Conservation (phyloP, 2,797 vertebrate species). For the Bradypodion ventrale region DNA sequence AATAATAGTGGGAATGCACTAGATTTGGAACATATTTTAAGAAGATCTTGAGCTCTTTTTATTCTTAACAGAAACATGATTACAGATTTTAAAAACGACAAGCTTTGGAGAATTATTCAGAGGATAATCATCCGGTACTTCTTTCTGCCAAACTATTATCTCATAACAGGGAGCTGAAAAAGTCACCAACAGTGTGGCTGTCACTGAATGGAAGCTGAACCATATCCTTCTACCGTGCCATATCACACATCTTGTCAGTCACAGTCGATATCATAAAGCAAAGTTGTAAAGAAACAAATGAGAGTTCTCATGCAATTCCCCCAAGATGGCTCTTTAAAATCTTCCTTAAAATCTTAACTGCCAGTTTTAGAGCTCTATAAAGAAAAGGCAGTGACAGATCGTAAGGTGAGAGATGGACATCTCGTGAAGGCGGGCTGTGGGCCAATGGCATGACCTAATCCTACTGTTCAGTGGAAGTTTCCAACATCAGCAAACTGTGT, state of each 20-base stretch:
- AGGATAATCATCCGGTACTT: background rate
- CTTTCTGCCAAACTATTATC: background rate
- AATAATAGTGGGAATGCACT: background rate
- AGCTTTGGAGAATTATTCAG: background rate
- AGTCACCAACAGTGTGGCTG: background rate
- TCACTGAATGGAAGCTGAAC: conserved; percentile 3
- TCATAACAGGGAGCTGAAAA: conserved; percentile 7
- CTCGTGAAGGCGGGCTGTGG: background rate
- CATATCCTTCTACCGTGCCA: conserved; percentile 7
- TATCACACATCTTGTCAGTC: conserved; percentile 12
- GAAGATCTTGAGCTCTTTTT: background rate
- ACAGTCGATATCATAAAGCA: background rate
- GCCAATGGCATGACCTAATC: background rate
- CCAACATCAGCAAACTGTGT: background rate
- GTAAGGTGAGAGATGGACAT: background rate
- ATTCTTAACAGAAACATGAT: background rate
- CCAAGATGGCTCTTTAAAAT: conserved; percentile 8
- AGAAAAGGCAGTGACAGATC: background rate
- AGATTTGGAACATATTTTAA: background rate
- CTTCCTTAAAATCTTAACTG: conserved; percentile 3
- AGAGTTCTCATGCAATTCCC: background rate
- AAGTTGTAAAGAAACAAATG: background rate
- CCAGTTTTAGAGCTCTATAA: conserved; percentile 11
- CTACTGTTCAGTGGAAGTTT: background rate
- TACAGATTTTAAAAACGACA: background rate